These are phyloP conservation scores for Oreochromis aureus DNA, from an alignment of 2,113 vertebrate species.

Conservation along the genomic window DNA sequence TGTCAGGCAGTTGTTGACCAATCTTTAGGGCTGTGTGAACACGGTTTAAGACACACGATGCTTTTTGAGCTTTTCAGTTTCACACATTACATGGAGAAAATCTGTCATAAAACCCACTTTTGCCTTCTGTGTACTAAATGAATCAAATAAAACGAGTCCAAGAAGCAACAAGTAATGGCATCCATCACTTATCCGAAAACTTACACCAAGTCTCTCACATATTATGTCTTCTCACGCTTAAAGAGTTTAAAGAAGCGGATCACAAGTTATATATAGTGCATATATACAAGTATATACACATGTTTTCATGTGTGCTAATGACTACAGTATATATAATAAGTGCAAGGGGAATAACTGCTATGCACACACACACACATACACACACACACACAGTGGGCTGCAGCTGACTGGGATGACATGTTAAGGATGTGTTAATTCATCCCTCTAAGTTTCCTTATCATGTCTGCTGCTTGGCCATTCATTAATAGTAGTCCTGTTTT, in stretches of 20 bases:
- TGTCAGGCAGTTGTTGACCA: neutral
- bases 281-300: neutral
- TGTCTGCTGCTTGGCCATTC: constrained; percentile 59
- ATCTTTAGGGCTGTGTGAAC: neutral
- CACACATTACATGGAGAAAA: neutral
- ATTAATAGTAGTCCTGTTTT: constrained; percentile 74
- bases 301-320: neutral
- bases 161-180: neutral
- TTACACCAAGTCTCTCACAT: neutral
- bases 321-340: neutral
- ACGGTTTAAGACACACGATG: neutral
- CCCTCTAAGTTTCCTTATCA: constrained; percentile 65
- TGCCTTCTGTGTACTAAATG: neutral
- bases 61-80: neutral
- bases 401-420: constrained; percentile 44
- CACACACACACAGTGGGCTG: neutral
- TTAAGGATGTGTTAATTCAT: constrained; percentile 69
- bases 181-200: neutral
- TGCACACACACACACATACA: neutral
- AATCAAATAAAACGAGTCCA: neutral
- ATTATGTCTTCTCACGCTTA: neutral
- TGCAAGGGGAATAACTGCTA: neutral
- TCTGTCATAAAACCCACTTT: neutral
- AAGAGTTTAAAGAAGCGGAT: neutral
- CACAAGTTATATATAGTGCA: neutral